A percentile compares a stretch with the other conserved stretches of the same genome.
Evolutionary conservation across 2,888 invertebrate genomes (phyloP).

Genomic region (Anoncus sp.): DNA sequence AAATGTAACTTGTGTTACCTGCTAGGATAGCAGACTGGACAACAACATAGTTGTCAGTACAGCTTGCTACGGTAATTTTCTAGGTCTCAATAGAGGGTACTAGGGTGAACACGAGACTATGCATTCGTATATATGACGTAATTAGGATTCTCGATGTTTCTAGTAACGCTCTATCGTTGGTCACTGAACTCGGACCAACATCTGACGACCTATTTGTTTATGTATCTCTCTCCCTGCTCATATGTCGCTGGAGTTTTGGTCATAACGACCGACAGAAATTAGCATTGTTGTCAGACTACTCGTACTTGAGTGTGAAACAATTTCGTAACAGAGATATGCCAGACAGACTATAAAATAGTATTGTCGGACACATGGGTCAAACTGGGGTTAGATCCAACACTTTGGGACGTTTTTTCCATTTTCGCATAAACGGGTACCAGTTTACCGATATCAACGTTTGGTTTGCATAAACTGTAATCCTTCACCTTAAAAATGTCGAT

Average conservation of each 20-base stretch:
- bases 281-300: background rate
- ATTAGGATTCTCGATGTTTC: background rate
- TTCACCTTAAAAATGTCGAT: too few species aligned
- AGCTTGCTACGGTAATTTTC: slow-evolving; percentile 14
- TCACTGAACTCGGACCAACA: too few species aligned
- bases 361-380: too few species aligned
- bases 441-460: too few species aligned
- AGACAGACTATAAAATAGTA: too few species aligned
- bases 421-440: too few species aligned
- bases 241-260: background rate
- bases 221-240: background rate
- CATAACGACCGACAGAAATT: too few species aligned
- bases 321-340: background rate
- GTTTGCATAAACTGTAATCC: too few species aligned
- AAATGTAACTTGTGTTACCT: slow-evolving; percentile 22
- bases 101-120: slow-evolving; percentile 2
- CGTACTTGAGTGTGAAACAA: background rate
- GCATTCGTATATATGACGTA: background rate
- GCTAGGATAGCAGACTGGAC: slow-evolving; percentile 22
- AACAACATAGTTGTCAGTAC: slow-evolving; percentile 20
- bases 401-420: too few species aligned
- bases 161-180: background rate
- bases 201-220: slow-evolving; percentile 1
- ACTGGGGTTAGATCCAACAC: too few species aligned
- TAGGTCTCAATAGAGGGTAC: background rate